A percentile compares a stretch with the other conserved stretches of the same genome.
phyloP scores from a whole-genome alignment of 2,113 vertebrate genomes.

The Rostratula benghalensis region DNA sequence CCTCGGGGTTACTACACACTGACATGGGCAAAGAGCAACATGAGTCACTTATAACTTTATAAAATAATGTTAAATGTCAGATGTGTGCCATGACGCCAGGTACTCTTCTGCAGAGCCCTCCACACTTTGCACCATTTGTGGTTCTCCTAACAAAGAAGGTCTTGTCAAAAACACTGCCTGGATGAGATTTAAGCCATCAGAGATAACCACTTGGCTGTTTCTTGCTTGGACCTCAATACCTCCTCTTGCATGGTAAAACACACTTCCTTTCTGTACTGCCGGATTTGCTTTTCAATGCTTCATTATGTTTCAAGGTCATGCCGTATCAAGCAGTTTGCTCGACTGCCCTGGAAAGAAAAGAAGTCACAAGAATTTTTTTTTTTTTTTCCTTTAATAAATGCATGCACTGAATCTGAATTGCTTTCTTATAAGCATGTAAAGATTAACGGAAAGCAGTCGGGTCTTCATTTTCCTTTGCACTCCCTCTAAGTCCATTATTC shows the following conservation, averaged over 20 bases:
- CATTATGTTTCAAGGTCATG: conserved; percentile 51
- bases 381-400: background rate
- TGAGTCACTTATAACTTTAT: fast-evolving
- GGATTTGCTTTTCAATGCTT: conserved; percentile 56
- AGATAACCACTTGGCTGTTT: conserved; percentile 37
- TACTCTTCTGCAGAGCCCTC: background rate
- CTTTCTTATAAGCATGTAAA: background rate
- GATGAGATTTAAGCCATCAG: background rate
- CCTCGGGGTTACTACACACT: background rate
- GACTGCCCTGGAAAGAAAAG: background rate
- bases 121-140: background rate
- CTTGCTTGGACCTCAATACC: background rate
- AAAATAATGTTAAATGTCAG: background rate
- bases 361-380: background rate
- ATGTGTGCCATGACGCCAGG: background rate
- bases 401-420: background rate
- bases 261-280: conserved; percentile 7
- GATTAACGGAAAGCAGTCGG: background rate
- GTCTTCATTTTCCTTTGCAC: background rate
- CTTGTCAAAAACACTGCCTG: background rate
- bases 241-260: conserved; percentile 14
- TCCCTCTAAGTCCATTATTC: background rate
- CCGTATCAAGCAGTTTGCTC: background rate
- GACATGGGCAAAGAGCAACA: background rate
- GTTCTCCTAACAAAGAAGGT: background rate